Percentiles rank a stretch among this genome's conserved stretches.
Evolutionary conservation across 2,113 vertebrate genomes (phyloP).

Genomic region (Meleagris gallopavo): DNA sequence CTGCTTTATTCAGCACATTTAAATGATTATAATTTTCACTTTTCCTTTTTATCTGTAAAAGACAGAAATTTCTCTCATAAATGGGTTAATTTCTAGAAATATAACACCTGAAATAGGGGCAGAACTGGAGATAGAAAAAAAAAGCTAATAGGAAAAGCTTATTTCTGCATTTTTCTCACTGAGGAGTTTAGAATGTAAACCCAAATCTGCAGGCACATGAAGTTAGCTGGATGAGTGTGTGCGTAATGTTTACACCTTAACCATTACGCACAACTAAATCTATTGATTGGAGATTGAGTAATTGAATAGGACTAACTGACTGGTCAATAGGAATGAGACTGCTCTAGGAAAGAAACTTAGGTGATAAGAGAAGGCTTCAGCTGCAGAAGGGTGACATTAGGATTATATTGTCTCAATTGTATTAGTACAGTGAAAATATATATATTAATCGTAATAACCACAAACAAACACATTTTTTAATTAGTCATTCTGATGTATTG

Average conservation of each 20-base stretch:
- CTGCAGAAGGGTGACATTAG: constrained; percentile 32
- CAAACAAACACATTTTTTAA: background rate
- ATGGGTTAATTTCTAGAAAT: background rate
- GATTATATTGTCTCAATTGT: constrained; percentile 59
- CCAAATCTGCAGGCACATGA: background rate
- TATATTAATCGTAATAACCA: background rate
- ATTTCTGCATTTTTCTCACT: constrained; percentile 2
- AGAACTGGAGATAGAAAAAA: background rate
- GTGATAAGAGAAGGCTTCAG: constrained; percentile 41
- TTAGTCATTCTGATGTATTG: background rate
- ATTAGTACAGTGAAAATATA: background rate
- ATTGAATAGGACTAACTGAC: constrained; percentile 73
- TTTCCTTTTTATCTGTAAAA: background rate
- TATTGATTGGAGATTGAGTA: constrained; percentile 76
- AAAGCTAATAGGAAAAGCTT: background rate
- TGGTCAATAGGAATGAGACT: constrained; percentile 65
- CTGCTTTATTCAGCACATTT: constrained; percentile 40
- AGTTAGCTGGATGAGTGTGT: constrained; percentile 26
- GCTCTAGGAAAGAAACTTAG: constrained; percentile 8
- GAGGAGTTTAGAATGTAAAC: background rate
- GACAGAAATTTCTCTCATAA: background rate
- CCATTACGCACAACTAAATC: constrained; percentile 32
- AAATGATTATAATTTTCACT: constrained; percentile 22
- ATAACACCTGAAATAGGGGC: background rate
- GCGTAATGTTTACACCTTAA: constrained; percentile 43